Evolutionary conservation across 2,888 invertebrate genomes (phyloP), one percentile per base, ranked within the genome.

Genomic region (Thecocarcelia acutangulata): DNA sequence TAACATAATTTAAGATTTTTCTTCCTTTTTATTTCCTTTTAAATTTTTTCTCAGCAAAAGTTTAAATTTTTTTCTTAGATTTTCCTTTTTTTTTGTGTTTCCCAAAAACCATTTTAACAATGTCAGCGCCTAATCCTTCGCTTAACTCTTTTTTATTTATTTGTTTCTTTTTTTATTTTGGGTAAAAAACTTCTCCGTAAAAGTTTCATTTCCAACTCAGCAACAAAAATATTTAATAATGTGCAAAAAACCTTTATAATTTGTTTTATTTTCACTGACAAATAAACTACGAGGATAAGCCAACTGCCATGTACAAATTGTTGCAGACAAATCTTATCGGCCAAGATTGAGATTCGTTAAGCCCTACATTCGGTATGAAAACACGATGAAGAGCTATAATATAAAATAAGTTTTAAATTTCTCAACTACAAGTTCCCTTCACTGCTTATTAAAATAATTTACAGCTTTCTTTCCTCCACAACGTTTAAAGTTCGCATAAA

Each of bases 91-190:
- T 54, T 44, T 56, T 70, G 17, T 64, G n/a, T 69, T 56, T 19
- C 19, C 42, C 17, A 15, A 68, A 77, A 72, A 77, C 69, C 80
- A 83, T 78, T 83, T 83, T 68, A 83, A 74, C 80, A 80, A 77
- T 83, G 83, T 80, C 83, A 83, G 78, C 74, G 74, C 77, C 78
- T 81, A 78, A 83, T 78, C 80, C 80, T 68, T 44, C 1, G 68
- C 19, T 73, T 75, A 46, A 58, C 69, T 68, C 44, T 56, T 64
- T 66, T 54, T 52, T 46, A 50, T 48, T 42, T 48, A 9, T 63
- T 52, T 48, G n/a, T 0, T 17, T 56, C 40, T 19, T 19, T 17
- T 46, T 56, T 40, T 24, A n/a, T 74, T n/a, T 48, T 68, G 15
- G 13, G 40, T 24, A 46, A 28, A 50, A 28, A 24, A 48, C 19